Percentiles rank a stretch among this genome's conserved stretches.
phyloP scores from a whole-genome alignment of 2,113 vertebrate species.

The Pollachius pollachius region DNA sequence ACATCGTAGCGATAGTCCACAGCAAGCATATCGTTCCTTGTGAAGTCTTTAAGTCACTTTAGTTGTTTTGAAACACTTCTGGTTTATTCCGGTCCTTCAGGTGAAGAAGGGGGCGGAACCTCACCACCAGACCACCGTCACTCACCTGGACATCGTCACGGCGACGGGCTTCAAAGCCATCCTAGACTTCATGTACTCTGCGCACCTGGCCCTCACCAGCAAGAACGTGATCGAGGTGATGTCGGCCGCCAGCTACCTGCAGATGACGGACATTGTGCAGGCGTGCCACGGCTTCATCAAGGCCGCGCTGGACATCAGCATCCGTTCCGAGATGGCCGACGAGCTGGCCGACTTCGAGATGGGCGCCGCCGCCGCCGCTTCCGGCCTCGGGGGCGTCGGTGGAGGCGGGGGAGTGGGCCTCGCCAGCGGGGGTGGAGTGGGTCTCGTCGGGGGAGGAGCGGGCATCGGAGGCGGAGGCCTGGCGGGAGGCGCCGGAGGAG shows the following conservation, averaged over 20 bases:
- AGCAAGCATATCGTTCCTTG: not conserved
- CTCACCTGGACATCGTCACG: constrained; percentile 95
- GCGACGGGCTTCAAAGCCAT: constrained; percentile 97
- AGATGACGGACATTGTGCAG: constrained; percentile 98
- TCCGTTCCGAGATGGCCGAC: constrained; percentile 90
- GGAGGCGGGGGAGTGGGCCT: constrained; percentile 66
- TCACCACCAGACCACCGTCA: constrained; percentile 89
- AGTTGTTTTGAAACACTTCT: not conserved
- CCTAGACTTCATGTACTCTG: constrained; percentile 99
- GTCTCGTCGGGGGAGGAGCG: constrained; percentile 72
- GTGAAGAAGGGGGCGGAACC: constrained; percentile 90
- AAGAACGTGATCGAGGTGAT: constrained; percentile 98
- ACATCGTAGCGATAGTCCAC: not conserved
- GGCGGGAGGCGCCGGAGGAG: constrained; percentile 73
- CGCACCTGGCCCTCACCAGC: constrained; percentile 94
- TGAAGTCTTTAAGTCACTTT: too few relatives aligned
- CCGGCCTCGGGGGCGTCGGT: constrained; percentile 64
- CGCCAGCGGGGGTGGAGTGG: constrained; percentile 63
- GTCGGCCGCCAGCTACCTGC: constrained; percentile 97
- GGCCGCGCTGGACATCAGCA: constrained; percentile 95
- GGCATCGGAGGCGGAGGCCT: constrained; percentile 67
- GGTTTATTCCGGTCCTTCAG: constrained; percentile 28
- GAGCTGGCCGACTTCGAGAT: constrained; percentile 89
- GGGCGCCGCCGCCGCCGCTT: constrained; percentile 74
- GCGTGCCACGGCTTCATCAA: constrained; percentile 98